Conservation (phyloP, 2,113 vertebrate species). For the Clinocottus analis region DNA sequence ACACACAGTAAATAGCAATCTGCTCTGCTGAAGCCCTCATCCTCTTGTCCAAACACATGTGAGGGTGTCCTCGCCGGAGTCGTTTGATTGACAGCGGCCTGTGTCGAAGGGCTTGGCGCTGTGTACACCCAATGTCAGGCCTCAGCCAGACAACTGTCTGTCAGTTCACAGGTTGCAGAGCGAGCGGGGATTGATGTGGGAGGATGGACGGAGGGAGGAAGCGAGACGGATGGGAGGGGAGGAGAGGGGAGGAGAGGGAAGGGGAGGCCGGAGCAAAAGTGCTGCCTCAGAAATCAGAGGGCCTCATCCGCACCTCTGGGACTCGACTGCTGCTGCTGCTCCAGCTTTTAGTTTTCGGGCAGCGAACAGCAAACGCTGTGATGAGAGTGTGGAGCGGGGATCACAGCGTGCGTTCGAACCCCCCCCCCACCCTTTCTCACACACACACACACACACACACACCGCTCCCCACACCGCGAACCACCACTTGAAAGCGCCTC, state of each 20-base stretch:
- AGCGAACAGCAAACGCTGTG: constrained; percentile 32
- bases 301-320: constrained; percentile 56
- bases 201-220: constrained; percentile 36
- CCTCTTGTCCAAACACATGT: constrained; percentile 74
- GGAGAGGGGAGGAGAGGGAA: constrained; percentile 34
- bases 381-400: too few species aligned
- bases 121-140: constrained; percentile 77
- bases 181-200: constrained; percentile 60
- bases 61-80: constrained; percentile 58
- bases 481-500: constrained; percentile 44
- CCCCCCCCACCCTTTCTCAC: too few species aligned
- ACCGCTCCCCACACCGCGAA: too few species aligned
- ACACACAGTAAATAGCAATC: constrained; percentile 71
- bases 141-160: constrained; percentile 74
- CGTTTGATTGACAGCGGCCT: constrained; percentile 75
- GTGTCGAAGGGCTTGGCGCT: constrained; percentile 60
- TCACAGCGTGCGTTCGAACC: too few species aligned
- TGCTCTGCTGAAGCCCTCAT: constrained; percentile 58
- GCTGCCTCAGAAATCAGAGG: constrained; percentile 66
- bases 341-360: constrained; percentile 35
- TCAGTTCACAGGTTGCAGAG: constrained; percentile 68
- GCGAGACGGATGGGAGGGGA: constrained; percentile 32
- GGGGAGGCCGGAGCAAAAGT: constrained; percentile 40
- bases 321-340: constrained; percentile 42
- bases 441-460: too few species aligned